Percentiles rank a stretch among this genome's conserved stretches.
These are phyloP conservation scores for Neofelis nebulosa DNA, from an alignment of 2,113 vertebrate genomes.

Conservation along the genomic window DNA sequence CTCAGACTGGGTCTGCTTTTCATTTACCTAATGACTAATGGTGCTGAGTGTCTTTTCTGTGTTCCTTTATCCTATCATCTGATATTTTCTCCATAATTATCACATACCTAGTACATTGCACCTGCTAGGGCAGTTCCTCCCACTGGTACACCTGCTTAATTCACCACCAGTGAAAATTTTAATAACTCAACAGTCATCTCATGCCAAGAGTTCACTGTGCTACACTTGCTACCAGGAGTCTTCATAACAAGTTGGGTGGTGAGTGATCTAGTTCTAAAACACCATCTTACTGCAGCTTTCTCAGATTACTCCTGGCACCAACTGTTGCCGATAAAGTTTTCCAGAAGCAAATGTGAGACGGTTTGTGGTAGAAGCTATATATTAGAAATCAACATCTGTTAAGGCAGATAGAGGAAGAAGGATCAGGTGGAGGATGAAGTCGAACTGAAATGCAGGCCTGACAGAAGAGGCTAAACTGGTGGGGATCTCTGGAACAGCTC, in stretches of 20 bases:
- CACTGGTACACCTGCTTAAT: not conserved
- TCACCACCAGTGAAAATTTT: not conserved
- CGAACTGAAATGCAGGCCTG: not conserved
- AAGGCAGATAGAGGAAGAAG: not conserved
- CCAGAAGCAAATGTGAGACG: not conserved
- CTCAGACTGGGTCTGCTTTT: not conserved
- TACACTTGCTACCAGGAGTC: not conserved
- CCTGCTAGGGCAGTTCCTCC: not conserved
- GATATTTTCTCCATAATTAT: constrained; percentile 13
- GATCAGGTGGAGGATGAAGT: not conserved
- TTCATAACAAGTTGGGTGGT: not conserved
- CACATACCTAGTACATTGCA: not conserved
- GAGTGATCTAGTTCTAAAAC: constrained; percentile 1
- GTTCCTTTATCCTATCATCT: not conserved
- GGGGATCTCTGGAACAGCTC: not conserved
- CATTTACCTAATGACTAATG: not conserved
- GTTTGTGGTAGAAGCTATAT: not conserved
- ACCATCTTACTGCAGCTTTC: not conserved
- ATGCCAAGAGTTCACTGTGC: not conserved
- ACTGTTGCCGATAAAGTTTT: not conserved
- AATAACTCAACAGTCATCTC: constrained; percentile 12
- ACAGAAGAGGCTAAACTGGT: not conserved
- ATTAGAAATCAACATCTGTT: constrained; percentile 5
- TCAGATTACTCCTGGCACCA: not conserved
- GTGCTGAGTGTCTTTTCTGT: not conserved